Evolutionary conservation across 2,113 vertebrate species (phyloP).

Genomic region (Choloepus hoffmanni): DNA sequence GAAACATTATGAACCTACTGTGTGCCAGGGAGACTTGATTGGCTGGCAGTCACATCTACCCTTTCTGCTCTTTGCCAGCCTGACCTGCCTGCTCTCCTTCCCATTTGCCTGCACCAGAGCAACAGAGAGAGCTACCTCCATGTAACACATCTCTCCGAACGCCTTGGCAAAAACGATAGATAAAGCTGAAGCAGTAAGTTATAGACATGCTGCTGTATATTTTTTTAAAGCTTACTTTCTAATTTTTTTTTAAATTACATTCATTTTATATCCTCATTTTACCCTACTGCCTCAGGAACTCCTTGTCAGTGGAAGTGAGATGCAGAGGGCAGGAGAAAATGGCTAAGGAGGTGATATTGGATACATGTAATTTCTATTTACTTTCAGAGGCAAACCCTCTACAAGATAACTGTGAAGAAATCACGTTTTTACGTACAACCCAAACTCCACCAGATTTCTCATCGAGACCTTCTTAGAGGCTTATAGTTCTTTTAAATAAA

Average conservation of each 20-base stretch:
- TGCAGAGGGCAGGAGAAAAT: background rate
- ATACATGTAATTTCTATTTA: background rate
- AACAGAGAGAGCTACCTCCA: background rate
- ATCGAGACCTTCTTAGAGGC: background rate
- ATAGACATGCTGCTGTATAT: too few species aligned
- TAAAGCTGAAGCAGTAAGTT: background rate
- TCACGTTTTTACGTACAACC: accelerated
- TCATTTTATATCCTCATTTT: background rate
- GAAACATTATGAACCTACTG: background rate
- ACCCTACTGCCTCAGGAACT: background rate
- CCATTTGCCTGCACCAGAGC: background rate
- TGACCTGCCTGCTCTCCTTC: background rate
- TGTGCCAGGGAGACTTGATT: background rate
- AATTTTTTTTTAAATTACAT: background rate
- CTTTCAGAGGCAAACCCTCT: background rate
- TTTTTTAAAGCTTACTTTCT: background rate
- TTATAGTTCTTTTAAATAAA: background rate
- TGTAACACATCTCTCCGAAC: background rate
- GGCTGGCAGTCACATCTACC: background rate
- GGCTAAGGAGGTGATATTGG: accelerated
- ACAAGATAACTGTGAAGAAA: background rate
- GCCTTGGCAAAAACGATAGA: background rate
- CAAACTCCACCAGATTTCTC: background rate
- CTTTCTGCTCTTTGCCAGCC: background rate
- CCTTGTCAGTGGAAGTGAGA: background rate